A percentile compares a stretch with the other conserved stretches of the same genome.
Evolutionary conservation across 1,140 invertebrate species (phyloP).

Genomic region (Dendrolimus punctatus): DNA sequence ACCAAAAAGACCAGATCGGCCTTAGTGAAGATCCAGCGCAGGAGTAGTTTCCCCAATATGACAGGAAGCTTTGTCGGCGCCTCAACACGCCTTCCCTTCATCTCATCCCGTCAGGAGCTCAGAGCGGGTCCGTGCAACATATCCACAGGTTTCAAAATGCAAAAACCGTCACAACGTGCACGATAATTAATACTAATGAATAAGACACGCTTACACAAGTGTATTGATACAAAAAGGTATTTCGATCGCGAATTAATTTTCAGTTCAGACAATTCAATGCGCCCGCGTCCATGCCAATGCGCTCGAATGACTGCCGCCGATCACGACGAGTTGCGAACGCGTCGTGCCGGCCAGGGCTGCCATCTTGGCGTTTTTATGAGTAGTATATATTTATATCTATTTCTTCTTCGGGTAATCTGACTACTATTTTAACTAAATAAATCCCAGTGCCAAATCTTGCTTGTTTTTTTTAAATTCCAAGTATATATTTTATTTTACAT

Average conservation of each 20-base stretch:
- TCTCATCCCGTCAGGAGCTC: slow-evolving; percentile 37
- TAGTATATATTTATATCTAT: no score
- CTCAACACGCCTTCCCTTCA: slow-evolving; percentile 39
- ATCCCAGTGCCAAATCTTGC: background rate
- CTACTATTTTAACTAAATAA: background rate
- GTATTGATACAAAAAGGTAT: no score
- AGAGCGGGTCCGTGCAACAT: slow-evolving; percentile 12
- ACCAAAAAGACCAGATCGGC: slow-evolving; percentile 52
- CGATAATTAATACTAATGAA: background rate
- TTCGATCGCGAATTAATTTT: background rate
- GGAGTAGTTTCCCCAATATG: slow-evolving; percentile 41
- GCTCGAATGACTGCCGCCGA: slow-evolving; percentile 21
- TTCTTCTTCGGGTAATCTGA: no score
- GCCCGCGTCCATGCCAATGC: slow-evolving; percentile 16
- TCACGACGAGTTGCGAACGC: slow-evolving; percentile 8
- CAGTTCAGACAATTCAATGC: slow-evolving; percentile 11
- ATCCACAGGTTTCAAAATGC: slow-evolving; percentile 13
- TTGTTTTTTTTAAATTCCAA: no score
- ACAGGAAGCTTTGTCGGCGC: slow-evolving; percentile 37
- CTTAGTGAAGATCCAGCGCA: slow-evolving; percentile 55
- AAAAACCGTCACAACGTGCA: slow-evolving; percentile 10
- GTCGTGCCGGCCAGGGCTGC: slow-evolving; percentile 24
- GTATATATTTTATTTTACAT: no score
- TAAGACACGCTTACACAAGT: no score
- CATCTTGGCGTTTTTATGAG: slow-evolving; percentile 21